Conservation (phyloP, 1,140 invertebrate species). For the Psilanteris sp. region DNA sequence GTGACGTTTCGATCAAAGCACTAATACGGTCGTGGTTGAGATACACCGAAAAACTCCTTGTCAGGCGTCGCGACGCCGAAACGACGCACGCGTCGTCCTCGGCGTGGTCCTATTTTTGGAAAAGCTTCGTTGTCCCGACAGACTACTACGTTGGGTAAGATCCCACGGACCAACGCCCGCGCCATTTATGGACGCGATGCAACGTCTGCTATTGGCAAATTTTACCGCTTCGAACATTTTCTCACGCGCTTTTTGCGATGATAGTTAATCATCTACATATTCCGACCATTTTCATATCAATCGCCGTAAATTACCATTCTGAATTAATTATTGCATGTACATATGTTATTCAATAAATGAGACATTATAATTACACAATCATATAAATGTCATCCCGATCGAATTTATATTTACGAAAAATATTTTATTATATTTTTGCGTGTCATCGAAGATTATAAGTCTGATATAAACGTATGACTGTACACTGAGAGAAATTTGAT, state of each 20-base stretch:
- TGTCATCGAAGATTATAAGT: too few relatives aligned
- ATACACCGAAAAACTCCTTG: slow-evolving; percentile 43
- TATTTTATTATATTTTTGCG: too few relatives aligned
- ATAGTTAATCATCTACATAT: slow-evolving; percentile 20
- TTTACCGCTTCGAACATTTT: slow-evolving; percentile 22
- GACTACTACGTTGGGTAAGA: slow-evolving; percentile 66
- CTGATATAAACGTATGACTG: too few relatives aligned
- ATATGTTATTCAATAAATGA: too few relatives aligned
- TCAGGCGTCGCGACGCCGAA: slow-evolving; percentile 59
- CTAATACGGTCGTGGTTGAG: slow-evolving; percentile 2
- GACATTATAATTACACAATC: too few relatives aligned
- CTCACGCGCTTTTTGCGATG: slow-evolving; percentile 58
- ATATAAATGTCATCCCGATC: too few relatives aligned
- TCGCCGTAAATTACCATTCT: not conserved
- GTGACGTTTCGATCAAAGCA: too few relatives aligned
- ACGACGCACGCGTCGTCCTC: slow-evolving; percentile 60
- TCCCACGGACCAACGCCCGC: slow-evolving; percentile 75
- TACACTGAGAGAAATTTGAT: too few relatives aligned
- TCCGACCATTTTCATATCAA: slow-evolving; percentile 24
- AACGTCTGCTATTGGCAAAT: slow-evolving; percentile 61
- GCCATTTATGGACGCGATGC: slow-evolving; percentile 78
- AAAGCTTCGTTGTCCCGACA: slow-evolving; percentile 70
- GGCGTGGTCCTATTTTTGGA: slow-evolving; percentile 76
- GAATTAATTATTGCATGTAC: too few relatives aligned
- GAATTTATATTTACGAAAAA: too few relatives aligned